Evolutionary conservation across 2,113 vertebrate species (phyloP).

Genomic region (Scomber japonicus): DNA sequence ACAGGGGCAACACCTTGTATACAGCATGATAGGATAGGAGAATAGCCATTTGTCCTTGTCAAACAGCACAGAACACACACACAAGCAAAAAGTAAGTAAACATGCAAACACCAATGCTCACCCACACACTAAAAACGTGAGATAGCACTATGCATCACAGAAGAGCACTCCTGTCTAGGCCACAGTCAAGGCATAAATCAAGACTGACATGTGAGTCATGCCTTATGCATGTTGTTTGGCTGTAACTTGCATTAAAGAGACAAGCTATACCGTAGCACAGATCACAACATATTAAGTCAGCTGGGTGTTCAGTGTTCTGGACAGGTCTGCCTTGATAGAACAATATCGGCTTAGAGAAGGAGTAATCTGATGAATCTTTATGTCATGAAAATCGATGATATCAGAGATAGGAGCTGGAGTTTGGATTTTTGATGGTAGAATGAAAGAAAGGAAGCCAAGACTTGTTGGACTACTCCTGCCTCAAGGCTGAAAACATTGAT

Average conservation of each 20-base stretch:
- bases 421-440: background rate
- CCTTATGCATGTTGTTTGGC: slow-evolving; percentile 51
- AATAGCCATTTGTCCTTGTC: slow-evolving; percentile 69
- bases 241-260: slow-evolving; percentile 53
- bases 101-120: background rate
- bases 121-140: slow-evolving; percentile 1
- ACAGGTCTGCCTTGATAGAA: slow-evolving; percentile 26
- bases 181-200: slow-evolving; percentile 42
- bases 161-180: background rate
- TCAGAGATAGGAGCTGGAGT: background rate
- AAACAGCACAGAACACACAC: slow-evolving; percentile 31
- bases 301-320: slow-evolving; percentile 9
- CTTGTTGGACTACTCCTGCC: slow-evolving; percentile 3
- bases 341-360: slow-evolving; percentile 8
- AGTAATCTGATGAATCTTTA: slow-evolving; percentile 25
- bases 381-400: slow-evolving; percentile 44
- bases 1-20: slow-evolving; percentile 54
- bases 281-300: slow-evolving; percentile 53
- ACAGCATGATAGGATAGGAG: slow-evolving; percentile 38
- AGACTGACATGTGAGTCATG: slow-evolving; percentile 52
- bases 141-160: slow-evolving; percentile 43
- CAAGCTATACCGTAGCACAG: slow-evolving; percentile 21
- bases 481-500: slow-evolving; percentile 33
- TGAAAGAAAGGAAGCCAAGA: background rate
- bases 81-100: slow-evolving; percentile 19